Evolutionary conservation across 2,888 invertebrate genomes (phyloP).

Genomic region (Cinara cedri): DNA sequence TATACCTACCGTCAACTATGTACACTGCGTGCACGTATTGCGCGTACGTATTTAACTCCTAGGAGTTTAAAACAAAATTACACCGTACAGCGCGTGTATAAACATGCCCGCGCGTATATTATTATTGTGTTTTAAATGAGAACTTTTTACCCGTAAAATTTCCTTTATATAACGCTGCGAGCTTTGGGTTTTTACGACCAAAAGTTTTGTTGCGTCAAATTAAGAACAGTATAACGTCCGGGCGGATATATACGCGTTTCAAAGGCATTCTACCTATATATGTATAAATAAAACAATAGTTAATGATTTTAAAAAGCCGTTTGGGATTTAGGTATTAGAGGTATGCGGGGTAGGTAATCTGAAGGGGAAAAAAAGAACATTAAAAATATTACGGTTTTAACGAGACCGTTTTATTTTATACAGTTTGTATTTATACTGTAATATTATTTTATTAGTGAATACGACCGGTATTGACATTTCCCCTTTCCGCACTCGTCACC

Average conservation of each 20-base stretch:
- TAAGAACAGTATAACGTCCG: neutral
- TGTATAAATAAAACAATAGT: neutral
- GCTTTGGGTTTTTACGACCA: conserved; percentile 20
- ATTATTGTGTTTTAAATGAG: neutral
- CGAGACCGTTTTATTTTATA: neutral
- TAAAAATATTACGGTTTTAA: neutral
- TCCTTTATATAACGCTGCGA: neutral
- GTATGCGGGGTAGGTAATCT: neutral
- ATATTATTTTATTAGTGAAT: neutral
- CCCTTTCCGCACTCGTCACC: no score
- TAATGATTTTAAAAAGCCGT: conserved; percentile 13
- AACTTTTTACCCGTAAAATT: conserved; percentile 1
- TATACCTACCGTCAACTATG: no score
- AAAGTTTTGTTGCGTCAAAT: conserved; percentile 21
- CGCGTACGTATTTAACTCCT: no score
- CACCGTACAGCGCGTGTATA: no score
- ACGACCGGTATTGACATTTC: neutral
- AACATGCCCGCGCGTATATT: no score
- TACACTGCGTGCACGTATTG: no score
- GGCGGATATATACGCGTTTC: neutral
- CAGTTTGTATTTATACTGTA: neutral
- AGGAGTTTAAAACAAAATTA: no score
- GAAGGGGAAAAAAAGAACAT: neutral
- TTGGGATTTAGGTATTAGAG: neutral
- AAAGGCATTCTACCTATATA: no score